phyloP scores from a whole-genome alignment of 2,888 invertebrate species.

The Hydrotaea cyrtoneurina region DNA sequence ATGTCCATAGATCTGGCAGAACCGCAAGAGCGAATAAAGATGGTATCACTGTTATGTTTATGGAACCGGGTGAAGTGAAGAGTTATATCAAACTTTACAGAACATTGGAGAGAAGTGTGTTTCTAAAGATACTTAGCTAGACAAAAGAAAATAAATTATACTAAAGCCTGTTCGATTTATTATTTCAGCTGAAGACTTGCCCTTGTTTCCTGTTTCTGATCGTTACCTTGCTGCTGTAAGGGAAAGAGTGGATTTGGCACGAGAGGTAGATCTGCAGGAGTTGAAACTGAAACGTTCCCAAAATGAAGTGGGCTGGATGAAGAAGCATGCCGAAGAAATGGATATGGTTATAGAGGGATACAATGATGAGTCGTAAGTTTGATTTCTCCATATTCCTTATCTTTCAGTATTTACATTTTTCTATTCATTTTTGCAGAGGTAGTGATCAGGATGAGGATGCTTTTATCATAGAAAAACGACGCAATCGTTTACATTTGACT shows the following conservation, averaged over 20 bases:
- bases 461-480: constrained; percentile 76
- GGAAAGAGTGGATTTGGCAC: constrained; percentile 88
- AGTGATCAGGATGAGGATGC: constrained; percentile 79
- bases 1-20: constrained; percentile 97
- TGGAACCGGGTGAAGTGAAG: constrained; percentile 92
- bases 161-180: neutral
- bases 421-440: constrained; percentile 68
- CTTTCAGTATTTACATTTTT: constrained; percentile 4
- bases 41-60: constrained; percentile 94
- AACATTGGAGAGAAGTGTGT: constrained; percentile 91
- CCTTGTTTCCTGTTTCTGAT: constrained; percentile 89
- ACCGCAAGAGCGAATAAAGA: constrained; percentile 95
- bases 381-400: constrained; percentile 28
- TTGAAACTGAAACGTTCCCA: constrained; percentile 84
- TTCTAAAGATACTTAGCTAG: neutral
- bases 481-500: constrained; percentile 76
- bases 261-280: constrained; percentile 90
- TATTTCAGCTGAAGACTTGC: constrained; percentile 88
- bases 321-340: constrained; percentile 92
- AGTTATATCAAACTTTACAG: constrained; percentile 90
- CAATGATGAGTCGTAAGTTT: constrained; percentile 78
- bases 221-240: constrained; percentile 84
- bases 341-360: constrained; percentile 94
- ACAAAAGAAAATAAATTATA: neutral
- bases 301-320: constrained; percentile 91